phyloP scores from a whole-genome alignment of 2,797 vertebrate species.

The Gymnoscopelus braueri region DNA sequence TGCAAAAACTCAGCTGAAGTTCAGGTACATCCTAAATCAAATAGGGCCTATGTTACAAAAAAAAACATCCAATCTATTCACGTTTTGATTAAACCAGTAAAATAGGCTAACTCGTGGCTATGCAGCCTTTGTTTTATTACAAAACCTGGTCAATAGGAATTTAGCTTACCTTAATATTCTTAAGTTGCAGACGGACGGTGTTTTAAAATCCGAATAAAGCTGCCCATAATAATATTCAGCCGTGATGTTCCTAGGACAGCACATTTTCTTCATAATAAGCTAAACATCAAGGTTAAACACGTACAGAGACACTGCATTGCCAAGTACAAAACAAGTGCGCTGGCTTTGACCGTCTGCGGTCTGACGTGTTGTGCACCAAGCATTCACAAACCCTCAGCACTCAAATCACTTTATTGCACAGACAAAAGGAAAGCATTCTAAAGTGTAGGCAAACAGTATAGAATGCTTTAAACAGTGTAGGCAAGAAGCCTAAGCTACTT shows the following conservation, averaged over 20 bases:
- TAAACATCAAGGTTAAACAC: slow-evolving; percentile 18
- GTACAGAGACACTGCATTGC: slow-evolving; percentile 63
- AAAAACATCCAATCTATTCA: too few species aligned
- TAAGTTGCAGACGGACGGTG: slow-evolving; percentile 8
- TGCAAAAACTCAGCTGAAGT: too few species aligned
- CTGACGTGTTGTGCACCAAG: slow-evolving; percentile 69
- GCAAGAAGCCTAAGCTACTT: too few species aligned
- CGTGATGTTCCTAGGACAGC: slow-evolving; percentile 21
- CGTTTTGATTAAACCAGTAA: too few species aligned
- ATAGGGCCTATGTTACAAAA: too few species aligned
- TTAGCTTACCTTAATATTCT: slow-evolving; percentile 6
- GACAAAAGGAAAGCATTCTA: slow-evolving; percentile 69
- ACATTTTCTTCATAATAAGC: background rate
- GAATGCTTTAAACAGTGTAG: too few species aligned
- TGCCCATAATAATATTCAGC: background rate
- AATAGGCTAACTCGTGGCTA: too few species aligned
- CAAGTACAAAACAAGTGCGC: slow-evolving; percentile 78
- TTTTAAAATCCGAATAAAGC: slow-evolving; percentile 28
- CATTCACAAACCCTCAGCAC: slow-evolving; percentile 68
- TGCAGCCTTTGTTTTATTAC: too few species aligned
- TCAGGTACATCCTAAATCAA: too few species aligned
- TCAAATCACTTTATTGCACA: slow-evolving; percentile 77
- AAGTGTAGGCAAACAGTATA: slow-evolving; percentile 40
- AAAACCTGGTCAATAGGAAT: background rate
- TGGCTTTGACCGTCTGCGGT: slow-evolving; percentile 81